Conservation (phyloP, 2,888 invertebrate species). For the Eupsilia transversa region DNA sequence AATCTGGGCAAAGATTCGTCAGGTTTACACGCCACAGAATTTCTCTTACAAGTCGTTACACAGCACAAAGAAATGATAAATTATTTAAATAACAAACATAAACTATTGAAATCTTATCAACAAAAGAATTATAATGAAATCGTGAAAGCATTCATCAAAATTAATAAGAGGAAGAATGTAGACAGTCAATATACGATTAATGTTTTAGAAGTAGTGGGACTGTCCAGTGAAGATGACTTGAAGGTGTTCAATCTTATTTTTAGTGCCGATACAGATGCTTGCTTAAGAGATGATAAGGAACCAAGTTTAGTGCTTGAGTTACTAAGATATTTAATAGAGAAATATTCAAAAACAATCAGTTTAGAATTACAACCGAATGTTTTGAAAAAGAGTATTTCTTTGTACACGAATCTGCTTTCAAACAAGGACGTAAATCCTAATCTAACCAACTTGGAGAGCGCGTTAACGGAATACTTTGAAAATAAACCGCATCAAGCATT, state of each 20-base stretch:
- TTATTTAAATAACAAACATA: conserved; percentile 79
- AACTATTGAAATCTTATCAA: conserved; percentile 87
- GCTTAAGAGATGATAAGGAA: conserved; percentile 86
- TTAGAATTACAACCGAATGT: conserved; percentile 79
- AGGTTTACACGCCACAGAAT: conserved; percentile 78
- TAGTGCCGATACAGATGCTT: conserved; percentile 75
- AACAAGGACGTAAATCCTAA: conserved; percentile 83
- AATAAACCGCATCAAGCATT: conserved; percentile 91
- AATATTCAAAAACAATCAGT: conserved; percentile 82
- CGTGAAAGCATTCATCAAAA: conserved; percentile 85
- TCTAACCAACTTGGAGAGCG: conserved; percentile 89
- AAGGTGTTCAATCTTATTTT: conserved; percentile 85
- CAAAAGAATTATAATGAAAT: conserved; percentile 89
- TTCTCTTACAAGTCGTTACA: conserved; percentile 79
- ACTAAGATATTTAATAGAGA: conserved; percentile 84
- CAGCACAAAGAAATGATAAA: conserved; percentile 77
- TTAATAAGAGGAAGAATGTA: conserved; percentile 81
- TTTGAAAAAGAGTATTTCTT: conserved; percentile 79
- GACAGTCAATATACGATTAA: conserved; percentile 80
- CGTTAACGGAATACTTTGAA: conserved; percentile 90
- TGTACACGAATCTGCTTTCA: conserved; percentile 86
- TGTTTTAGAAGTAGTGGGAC: conserved; percentile 84
- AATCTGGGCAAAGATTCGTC: conserved; percentile 77
- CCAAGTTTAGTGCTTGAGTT: conserved; percentile 89
- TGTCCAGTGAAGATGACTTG: conserved; percentile 82